Conservation (phyloP, 2,113 vertebrate species). For the Picathartes gymnocephalus region DNA sequence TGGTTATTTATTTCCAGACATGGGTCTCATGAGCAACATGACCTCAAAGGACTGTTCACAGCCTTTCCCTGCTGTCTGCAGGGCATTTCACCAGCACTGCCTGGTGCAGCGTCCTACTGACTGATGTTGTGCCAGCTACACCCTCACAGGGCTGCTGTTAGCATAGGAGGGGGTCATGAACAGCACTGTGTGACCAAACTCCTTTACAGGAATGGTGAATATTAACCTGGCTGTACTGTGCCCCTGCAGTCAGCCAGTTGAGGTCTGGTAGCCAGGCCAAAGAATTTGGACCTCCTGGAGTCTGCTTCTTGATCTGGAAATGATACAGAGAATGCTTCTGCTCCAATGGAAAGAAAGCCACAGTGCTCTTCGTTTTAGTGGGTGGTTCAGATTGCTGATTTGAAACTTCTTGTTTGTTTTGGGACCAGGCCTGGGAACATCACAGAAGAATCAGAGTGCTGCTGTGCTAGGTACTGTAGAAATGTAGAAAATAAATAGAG, state of each 20-base stretch:
- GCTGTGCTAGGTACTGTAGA: background rate
- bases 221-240: background rate
- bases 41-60: background rate
- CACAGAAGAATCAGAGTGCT: background rate
- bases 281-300: background rate
- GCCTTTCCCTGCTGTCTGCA: background rate
- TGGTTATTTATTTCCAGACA: background rate
- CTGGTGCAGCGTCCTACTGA: background rate
- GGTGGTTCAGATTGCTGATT: background rate
- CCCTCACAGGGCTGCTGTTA: background rate
- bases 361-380: background rate
- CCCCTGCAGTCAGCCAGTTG: background rate
- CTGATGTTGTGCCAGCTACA: background rate
- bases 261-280: background rate
- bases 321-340: background rate
- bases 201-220: background rate
- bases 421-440: background rate
- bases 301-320: background rate
- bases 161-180: background rate
- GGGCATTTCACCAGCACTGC: background rate
- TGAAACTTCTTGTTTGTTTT: conserved; percentile 23
- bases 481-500: background rate
- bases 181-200: background rate
- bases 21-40: background rate
- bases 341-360: background rate